Base-by-base conservation (phyloP, 1,140 invertebrate genomes). In the Leptinotarsa defecta region DNA sequence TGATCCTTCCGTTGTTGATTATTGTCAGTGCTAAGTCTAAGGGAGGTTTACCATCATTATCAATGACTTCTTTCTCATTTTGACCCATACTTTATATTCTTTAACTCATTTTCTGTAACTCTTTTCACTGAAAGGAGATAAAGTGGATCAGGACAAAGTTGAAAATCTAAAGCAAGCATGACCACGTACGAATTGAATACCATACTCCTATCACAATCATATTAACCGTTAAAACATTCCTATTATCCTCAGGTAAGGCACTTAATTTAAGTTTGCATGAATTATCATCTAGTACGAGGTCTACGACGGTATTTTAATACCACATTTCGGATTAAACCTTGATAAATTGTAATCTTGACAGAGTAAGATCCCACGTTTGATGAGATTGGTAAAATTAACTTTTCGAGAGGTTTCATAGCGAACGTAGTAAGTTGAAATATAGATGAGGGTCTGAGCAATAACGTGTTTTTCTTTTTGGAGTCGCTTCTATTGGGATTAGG, bases 191-290 rank as follows among this genome's bases (percentile, higher is more conserved):
- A 43, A 43, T 43, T 43, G 34, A 43, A 43, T 43, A 43, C 8
- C 34, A 43, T 43, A 43, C 34, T 43, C 34, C 34, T 43, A 43
- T 43, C 8, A 43, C 34, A 8, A 43, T 43, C 34, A 43, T 43
- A 43, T 11, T 43, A 43, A 11, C 34, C 34, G 3, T 62, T 62
- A 17, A 6, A 17, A 3, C 20, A 62, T 62, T n/a, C 1, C 64
- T 20, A 65, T 65, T 65, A 65, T 22, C 64, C 27, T 20, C 64
- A 65, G 64, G 64, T 65, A 17, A 65, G 64, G 20, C 20, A 65
- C 64, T 65, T 65, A 65, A 65, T 65, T 20, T 65, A 11, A 65
- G 64, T 65, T 65, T 65, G 64, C 64, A 65, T 65, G 64, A 65
- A 65, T 20, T 24, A 65, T 65, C 15, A 65, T 22, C 20, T 20